Percentiles rank a stretch among this genome's conserved stretches.
These are phyloP conservation scores for Heliconius congener DNA, from an alignment of 1,140 invertebrate species.

Conservation along the genomic window DNA sequence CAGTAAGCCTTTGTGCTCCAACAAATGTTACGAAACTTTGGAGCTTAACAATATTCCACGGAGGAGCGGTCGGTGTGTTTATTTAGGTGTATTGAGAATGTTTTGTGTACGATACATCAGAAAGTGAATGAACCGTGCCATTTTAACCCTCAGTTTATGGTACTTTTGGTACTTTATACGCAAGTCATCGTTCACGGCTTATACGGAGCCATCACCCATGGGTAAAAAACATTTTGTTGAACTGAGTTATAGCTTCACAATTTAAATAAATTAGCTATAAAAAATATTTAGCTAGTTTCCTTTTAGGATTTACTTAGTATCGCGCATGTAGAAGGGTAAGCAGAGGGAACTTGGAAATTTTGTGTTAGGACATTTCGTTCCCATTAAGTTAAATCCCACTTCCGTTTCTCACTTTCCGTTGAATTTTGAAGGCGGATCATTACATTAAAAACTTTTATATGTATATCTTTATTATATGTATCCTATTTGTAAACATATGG, in stretches of 20 bases:
- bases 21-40: constrained; percentile 18
- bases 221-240: background rate
- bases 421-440: no score
- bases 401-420: no score
- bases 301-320: no score
- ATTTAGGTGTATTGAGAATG: constrained; percentile 23
- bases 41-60: constrained; percentile 1
- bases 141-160: constrained; percentile 11
- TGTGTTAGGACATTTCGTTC: no score
- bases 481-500: no score
- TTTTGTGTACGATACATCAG: constrained; percentile 10
- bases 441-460: no score
- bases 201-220: background rate
- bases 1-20: background rate
- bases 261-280: no score
- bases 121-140: constrained; percentile 15
- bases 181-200: background rate
- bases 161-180: background rate
- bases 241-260: background rate
- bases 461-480: no score
- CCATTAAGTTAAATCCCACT: no score
- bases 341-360: no score
- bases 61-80: background rate
- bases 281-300: no score
- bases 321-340: no score